Base-by-base conservation (phyloP, 2,113 vertebrate genomes). In the Theristicus caerulescens region DNA sequence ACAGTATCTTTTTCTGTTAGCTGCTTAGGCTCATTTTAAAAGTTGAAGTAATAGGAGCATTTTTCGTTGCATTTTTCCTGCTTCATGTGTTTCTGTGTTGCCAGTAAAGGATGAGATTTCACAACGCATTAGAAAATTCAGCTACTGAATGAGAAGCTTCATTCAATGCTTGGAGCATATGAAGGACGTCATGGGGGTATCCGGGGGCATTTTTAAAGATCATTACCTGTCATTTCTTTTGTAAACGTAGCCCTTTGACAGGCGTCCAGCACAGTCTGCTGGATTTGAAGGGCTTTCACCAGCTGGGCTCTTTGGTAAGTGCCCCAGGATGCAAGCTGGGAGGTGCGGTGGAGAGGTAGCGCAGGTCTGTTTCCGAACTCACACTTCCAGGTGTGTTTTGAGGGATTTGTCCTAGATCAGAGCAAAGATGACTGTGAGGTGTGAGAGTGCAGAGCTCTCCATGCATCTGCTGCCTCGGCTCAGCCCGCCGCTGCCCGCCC, bases 391-490 rank as follows among this genome's bases (percentile, higher is more conserved):
- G 4, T 36, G 42, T 36, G 34, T 66, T 93, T 83, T 55, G 64
- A 66, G 25, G 4, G 38, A 24, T 78, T 65, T 84, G 24, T 44
- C 85, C 62, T 32, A 14, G 58, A 70, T 40, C 34, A 38, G 64
- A 77, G 11, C 25, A 29, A 55, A 55, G 49, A 8, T 0, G 1
- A 29, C 77, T 42, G n/a, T 0, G 0, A 81, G 17, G 22, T 0
- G 0, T 25, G 46, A 38, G 46, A 52, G 10, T 1, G 16, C 46
- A 44, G 69, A 61, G 21, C 38, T 74, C 69, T 61, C 34, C 8
- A 1, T 7, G 7, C 8, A 10, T n/a, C 54, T n/a, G 20, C 52
- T 0, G 3, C 65, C 6, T 0, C 0, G 0, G 34, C 57, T 44
- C n/a, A 82, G 38, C 52, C 11, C 4, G 4, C 13, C 2, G 0